Base-by-base conservation (phyloP, 1,140 invertebrate genomes). In the Periplaneta americana region DNA sequence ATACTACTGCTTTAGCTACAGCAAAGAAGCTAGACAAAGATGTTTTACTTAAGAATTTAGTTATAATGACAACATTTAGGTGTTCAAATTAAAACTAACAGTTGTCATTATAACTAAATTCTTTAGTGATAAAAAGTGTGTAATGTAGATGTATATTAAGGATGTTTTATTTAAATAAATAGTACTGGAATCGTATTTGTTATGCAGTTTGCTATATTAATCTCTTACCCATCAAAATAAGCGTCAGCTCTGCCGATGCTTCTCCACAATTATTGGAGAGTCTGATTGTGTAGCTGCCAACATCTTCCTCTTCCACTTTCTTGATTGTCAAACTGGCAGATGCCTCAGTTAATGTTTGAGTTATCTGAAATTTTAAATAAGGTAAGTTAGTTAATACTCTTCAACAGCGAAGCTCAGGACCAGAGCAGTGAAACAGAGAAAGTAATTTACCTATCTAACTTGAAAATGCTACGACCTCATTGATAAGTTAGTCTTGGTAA, bases 261-360 rank as follows among this genome's bases (percentile, higher is more conserved):
- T 95, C 92, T 34, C 95, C 96, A 84, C 92, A 92, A 82, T 91
- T 91, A 86, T 97, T 97, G 80, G 88, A 90, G 32, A 97, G 87
- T 85, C 91, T 92, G 34, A 96, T 85, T 75, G 90, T 94, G 84
- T 96, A 96, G 81, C 91, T 90, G 57, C 94, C 95, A 82, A 92
- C 90, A 87, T 97, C 95, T 84, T 90, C 88, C 82, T 94, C 91
- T 85, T 94, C 91, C 9, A 94, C 90, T 86, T 95, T 94, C 83
- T 92, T 93, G 66, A 96, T 94, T 2, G 92, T 95, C 33, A 96
- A 87, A 28, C 89, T 90, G 13, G 94, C 95, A 32, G 89, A 92
- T 85, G 92, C 91, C 80, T 95, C 93, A 81, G 92, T 90, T 22
- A 94, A 90, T 0, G 88, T 89, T 34, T 91, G 88, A 80, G 89